Evolutionary conservation across 2,113 vertebrate genomes (phyloP).

Genomic region (Catharus minimus): DNA sequence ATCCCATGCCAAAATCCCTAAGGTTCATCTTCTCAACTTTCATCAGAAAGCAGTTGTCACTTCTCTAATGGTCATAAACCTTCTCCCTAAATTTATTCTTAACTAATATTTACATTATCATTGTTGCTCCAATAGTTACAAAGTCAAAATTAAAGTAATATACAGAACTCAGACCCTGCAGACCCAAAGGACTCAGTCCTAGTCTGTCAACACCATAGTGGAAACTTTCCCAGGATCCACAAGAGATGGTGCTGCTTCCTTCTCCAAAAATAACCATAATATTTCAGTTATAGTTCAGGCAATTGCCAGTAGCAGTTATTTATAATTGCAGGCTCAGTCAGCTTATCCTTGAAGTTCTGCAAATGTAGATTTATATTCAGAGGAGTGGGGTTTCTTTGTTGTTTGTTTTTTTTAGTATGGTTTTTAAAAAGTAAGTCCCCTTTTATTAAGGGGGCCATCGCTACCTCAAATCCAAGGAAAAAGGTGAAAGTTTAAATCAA

Average conservation of each 20-base stretch:
- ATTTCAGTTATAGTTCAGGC: neutral
- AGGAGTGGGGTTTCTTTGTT: neutral
- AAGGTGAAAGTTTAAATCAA: neutral
- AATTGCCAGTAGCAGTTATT: neutral
- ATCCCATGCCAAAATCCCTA: neutral
- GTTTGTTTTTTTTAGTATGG: neutral
- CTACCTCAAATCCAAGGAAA: neutral
- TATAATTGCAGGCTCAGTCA: neutral
- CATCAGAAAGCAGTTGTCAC: neutral
- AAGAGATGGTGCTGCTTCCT: neutral
- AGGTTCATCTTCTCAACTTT: neutral
- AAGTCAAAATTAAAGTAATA: neutral
- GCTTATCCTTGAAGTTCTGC: neutral
- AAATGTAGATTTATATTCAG: neutral
- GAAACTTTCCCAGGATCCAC: neutral
- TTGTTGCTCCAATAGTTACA: neutral
- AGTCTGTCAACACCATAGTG: neutral
- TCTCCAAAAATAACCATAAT: neutral
- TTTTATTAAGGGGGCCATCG: neutral
- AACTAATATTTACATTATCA: neutral
- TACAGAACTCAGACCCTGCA: neutral
- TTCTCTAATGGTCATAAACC: neutral
- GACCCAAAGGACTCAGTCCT: neutral
- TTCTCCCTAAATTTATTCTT: neutral
- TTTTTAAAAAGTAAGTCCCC: neutral